Base-by-base conservation (phyloP, 2,113 vertebrate genomes). In the Syngnathus scovelli region DNA sequence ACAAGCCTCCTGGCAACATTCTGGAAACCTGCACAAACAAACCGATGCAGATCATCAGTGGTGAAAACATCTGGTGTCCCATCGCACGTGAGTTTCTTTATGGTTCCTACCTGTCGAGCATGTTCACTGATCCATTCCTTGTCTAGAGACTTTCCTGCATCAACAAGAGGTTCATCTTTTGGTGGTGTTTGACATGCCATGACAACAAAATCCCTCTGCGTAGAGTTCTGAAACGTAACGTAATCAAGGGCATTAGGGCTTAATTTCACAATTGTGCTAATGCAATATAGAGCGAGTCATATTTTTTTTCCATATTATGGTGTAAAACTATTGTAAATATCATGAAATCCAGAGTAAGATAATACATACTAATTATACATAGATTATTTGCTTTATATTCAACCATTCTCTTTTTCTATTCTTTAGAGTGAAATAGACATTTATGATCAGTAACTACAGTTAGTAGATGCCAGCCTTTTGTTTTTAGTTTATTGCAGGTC, bases 1-100 rank as follows among this genome's bases (percentile, higher is more conserved):
- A 72, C 67, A 98, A 74, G 39, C 96, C 96, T 52, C 95, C 96
- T 8, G 95, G 94, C 39, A 98, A 89, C 95, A 98, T 98, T 78
- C 94, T 89, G 76, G 94, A 94, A 56, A 97, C 93, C 96, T 98
- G 27, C 1, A 74, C 6, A 80, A 2, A 69, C 0, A 80, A 2
- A 69, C 0, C 7, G 6, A 7, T 61, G 7, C 12, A 46, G 39
- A 39, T 70, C n/a, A 43, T 1, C 6, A 51, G 7, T 2, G 55
- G 23, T 56, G 19, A 51, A 51, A 51, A 36, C 54, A 7, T 23
- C 3, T 43, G 2, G 8, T 54, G n/a, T 10, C 51, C 6, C 21
- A 33, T 33, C n/a, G 27, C 27, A 33, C 27, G 27, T 33, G 27
- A 33, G 27, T 33, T 33, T 3, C 27, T 33, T 48, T 33, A 64